Evolutionary conservation across 2,888 invertebrate species (phyloP).

Genomic region (Amphipyra berbera): DNA sequence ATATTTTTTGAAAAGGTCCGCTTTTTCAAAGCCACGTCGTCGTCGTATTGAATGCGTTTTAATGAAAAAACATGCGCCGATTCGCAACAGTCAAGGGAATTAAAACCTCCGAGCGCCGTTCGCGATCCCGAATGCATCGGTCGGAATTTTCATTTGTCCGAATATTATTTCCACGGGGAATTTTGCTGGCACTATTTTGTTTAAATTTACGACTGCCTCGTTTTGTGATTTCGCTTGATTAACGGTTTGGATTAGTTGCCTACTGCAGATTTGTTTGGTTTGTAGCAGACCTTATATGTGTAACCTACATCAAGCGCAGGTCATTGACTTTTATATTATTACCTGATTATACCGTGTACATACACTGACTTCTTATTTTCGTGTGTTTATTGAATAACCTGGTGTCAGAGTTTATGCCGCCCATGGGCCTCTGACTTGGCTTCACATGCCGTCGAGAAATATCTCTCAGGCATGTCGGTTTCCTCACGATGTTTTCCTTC

Average conservation of each 20-base stretch:
- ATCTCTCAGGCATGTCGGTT: no score
- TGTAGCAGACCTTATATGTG: conserved; percentile 2
- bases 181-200: conserved; percentile 72
- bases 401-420: no score
- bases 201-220: conserved; percentile 72
- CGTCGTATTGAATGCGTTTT: conserved; percentile 90
- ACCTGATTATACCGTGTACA: no score
- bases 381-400: no score
- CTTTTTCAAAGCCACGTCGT: conserved; percentile 87
- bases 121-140: conserved; percentile 80
- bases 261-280: conserved; percentile 35
- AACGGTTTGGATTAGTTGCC: conserved; percentile 68
- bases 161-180: conserved; percentile 84
- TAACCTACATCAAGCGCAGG: background rate
- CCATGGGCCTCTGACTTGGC: no score
- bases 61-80: conserved; percentile 90
- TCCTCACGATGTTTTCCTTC: no score
- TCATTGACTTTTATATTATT: background rate
- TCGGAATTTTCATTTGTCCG: conserved; percentile 86
- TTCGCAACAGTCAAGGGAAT: conserved; percentile 89
- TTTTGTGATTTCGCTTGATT: conserved; percentile 71
- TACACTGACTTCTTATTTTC: no score
- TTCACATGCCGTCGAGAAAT: no score
- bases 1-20: conserved; percentile 88
- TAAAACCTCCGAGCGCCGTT: conserved; percentile 83